These are phyloP conservation scores for Urosaurus nigricauda DNA, from an alignment of 2,797 vertebrate genomes.

Conservation along the genomic window DNA sequence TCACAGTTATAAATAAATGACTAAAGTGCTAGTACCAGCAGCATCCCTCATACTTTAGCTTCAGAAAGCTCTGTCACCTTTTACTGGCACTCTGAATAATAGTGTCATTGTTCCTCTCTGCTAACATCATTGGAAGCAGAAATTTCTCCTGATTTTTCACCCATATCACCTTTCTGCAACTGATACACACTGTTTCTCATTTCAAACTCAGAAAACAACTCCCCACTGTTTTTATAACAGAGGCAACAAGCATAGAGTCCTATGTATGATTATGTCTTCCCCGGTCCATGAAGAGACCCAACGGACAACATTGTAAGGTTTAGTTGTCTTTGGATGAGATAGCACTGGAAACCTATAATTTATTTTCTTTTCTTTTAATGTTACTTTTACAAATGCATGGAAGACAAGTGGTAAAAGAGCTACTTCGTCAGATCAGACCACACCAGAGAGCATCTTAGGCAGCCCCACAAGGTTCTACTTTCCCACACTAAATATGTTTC, in stretches of 20 bases:
- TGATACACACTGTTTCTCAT: neutral
- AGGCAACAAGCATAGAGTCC: too few relatives aligned
- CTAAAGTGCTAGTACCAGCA: neutral
- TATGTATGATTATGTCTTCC: neutral
- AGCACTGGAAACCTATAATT: neutral
- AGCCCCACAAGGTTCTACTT: neutral
- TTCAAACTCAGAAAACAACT: neutral
- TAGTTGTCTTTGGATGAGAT: neutral
- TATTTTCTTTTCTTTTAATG: neutral
- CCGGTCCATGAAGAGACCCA: neutral
- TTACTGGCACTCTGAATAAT: neutral
- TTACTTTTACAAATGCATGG: neutral
- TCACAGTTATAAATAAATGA: neutral
- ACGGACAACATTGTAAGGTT: neutral
- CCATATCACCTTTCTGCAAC: neutral
- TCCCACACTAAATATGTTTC: neutral
- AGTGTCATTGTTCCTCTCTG: neutral
- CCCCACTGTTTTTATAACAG: neutral
- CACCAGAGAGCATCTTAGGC: neutral
- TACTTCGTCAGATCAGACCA: neutral
- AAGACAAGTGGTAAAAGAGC: neutral
- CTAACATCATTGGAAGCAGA: neutral
- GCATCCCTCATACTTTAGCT: neutral
- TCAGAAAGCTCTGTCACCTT: neutral
- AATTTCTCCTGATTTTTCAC: neutral